Evolutionary conservation across 30 jellyfish, hydroid and myxozoan species (phyloP).

Genomic region (Aurelia coerulea): DNA sequence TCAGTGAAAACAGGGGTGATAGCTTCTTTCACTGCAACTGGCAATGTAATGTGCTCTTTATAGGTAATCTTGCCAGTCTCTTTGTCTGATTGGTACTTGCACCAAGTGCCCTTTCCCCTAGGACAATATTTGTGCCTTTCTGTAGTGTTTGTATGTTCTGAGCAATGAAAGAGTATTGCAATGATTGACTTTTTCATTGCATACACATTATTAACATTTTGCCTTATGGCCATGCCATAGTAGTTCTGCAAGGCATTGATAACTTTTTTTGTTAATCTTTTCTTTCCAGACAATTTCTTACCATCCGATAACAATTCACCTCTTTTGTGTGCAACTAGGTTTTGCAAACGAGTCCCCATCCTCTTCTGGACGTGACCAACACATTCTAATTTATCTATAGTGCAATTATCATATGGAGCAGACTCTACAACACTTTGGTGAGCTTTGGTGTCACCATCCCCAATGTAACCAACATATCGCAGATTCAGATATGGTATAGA

Average conservation of each 20-base stretch:
- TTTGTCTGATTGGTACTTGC: slow-evolving; percentile 58
- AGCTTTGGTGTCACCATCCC: slow-evolving; percentile 18
- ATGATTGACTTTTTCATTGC: slow-evolving; percentile 66
- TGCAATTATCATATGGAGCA: neutral
- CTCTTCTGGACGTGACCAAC: no score
- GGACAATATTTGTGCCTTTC: slow-evolving; percentile 56
- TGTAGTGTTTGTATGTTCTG: slow-evolving; percentile 24
- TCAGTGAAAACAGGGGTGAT: slow-evolving; percentile 26
- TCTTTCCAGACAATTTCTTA: neutral
- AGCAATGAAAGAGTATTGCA: slow-evolving; percentile 42
- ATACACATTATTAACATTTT: slow-evolving; percentile 23
- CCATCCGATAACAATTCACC: no score
- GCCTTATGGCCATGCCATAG: slow-evolving; percentile 65
- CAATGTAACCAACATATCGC: slow-evolving; percentile 26
- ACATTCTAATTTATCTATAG: no score
- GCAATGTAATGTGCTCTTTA: slow-evolving; percentile 32
- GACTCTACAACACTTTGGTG: neutral
- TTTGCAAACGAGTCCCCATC: no score
- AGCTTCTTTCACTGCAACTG: slow-evolving; percentile 43
- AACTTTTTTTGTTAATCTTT: neutral
- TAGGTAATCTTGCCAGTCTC: slow-evolving; percentile 43
- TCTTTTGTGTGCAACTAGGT: no score
- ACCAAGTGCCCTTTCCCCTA: slow-evolving; percentile 38
- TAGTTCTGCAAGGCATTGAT: slow-evolving; percentile 48
- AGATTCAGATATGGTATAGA: slow-evolving; percentile 19